Conservation (phyloP, 2,797 vertebrate genomes). For the Alosa sapidissima region DNA sequence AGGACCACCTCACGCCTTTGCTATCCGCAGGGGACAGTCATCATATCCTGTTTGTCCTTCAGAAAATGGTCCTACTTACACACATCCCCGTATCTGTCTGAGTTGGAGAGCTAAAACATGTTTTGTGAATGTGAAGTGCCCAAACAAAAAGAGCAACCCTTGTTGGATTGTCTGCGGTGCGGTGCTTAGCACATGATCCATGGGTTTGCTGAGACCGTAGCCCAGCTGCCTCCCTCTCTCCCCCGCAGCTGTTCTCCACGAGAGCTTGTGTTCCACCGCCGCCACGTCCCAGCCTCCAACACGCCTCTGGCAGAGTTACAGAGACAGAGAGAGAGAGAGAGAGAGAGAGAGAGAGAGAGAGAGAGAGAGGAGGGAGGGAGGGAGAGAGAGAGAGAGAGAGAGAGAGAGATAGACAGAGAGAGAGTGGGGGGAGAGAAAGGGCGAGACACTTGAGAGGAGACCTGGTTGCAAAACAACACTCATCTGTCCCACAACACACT, state of each 20-base stretch:
- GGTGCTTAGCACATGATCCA: constrained; percentile 11
- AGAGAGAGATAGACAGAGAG: not conserved
- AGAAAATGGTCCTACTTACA: not conserved
- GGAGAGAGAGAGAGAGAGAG: not conserved
- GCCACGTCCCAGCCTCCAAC: not conserved
- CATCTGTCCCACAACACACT: not conserved
- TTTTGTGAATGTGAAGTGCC: not conserved
- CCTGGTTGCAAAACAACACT: constrained; percentile 13
- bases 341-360: not conserved
- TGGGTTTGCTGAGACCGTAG: not conserved
- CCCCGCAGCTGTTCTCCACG: not conserved
- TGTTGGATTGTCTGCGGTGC: not conserved
- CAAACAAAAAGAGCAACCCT: not conserved
- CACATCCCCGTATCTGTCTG: not conserved
- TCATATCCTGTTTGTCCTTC: not conserved
- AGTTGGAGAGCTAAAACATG: not conserved
- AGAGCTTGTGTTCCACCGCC: constrained; percentile 8
- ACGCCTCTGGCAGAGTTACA: not conserved
- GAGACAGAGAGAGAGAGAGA: not conserved
- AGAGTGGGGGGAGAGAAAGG: not conserved
- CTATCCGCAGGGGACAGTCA: not conserved
- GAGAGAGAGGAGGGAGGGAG: not conserved
- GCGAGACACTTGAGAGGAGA: constrained; percentile 15
- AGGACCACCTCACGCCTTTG: not conserved
- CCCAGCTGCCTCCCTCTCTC: not conserved